Evolutionary conservation across 2,797 vertebrate genomes (phyloP), one percentile per base, ranked within the genome.

Genomic region (Neosilurus hyrtlii): DNA sequence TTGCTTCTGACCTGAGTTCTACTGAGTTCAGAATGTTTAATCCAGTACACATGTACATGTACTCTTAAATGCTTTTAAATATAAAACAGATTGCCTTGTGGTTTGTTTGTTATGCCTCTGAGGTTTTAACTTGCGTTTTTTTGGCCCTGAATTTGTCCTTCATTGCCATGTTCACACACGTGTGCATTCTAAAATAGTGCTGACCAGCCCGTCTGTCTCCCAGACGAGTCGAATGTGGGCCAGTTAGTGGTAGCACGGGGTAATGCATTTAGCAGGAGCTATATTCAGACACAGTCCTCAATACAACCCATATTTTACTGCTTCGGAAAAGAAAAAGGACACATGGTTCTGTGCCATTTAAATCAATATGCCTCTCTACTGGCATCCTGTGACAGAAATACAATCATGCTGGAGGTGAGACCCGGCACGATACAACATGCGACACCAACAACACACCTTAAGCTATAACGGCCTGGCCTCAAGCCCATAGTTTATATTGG

Each of bases 301-400:
- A 87, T 88, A 87, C 83, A 87, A 88, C 87, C 86, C 80, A 89
- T 62, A 84, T 89, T 89, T 86, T 85, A 83, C 82, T 75, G 82
- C 84, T 84, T 75, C 77, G 35, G 65, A 87, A 83, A 76, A 80
- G 72, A 82, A 89, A 86, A 89, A 73, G 78, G 75, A 59, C 85
- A 85, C 57, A 85, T 87, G 84, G 70, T 83, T 81, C 37, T 9
- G 49, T 81, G 78, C 78, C 77, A 43, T 86, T 80, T 86, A 90
- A 91, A 90, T 90, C 88, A 86, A 87, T 88, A 66, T 2, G 20
- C 63, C 51, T 20, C 51, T 43, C 52, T 57, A 52, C 71, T 72
- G 62, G 78, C 73, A 76, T 79, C 62, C 51, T 74, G 70, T 73
- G 71, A 68, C 65, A 65, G 61, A 66, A 57, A 52, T 56, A 66